phyloP scores from a whole-genome alignment of 2,888 invertebrate species.

The Ochlodes sylvanus region DNA sequence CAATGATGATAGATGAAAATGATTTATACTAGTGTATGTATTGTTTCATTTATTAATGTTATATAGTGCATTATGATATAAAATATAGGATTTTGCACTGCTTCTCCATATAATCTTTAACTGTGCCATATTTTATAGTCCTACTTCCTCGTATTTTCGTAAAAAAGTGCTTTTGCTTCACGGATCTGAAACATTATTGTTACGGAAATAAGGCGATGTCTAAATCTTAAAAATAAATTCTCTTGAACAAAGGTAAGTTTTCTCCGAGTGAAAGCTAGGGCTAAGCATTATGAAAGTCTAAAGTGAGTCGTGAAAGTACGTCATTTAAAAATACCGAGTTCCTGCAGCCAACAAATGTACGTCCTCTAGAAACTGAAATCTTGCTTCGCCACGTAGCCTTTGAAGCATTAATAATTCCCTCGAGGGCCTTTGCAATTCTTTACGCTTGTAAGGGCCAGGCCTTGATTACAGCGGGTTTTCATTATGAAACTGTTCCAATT shows the following conservation, averaged over 20 bases:
- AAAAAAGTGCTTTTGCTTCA: too few relatives aligned
- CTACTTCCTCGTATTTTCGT: too few relatives aligned
- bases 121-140: too few relatives aligned
- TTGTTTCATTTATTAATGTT: too few relatives aligned
- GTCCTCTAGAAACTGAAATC: conserved; percentile 9
- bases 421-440: conserved; percentile 27
- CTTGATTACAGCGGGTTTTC: neutral
- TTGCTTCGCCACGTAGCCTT: conserved; percentile 28
- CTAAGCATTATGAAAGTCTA: neutral
- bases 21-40: too few relatives aligned
- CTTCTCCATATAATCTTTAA: too few relatives aligned
- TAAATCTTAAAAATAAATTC: too few relatives aligned
- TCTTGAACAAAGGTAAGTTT: neutral
- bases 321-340: conserved; percentile 20
- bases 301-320: conserved; percentile 7
- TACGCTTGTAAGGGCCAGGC: neutral
- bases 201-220: too few relatives aligned
- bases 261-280: neutral
- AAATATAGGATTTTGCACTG: too few relatives aligned
- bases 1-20: too few relatives aligned
- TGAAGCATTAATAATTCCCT: conserved; percentile 37
- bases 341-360: neutral
- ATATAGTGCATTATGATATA: too few relatives aligned
- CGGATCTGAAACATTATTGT: too few relatives aligned
- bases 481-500: neutral